Evolutionary conservation across 2,113 vertebrate genomes (phyloP).

Genomic region (Desmodus rotundus): DNA sequence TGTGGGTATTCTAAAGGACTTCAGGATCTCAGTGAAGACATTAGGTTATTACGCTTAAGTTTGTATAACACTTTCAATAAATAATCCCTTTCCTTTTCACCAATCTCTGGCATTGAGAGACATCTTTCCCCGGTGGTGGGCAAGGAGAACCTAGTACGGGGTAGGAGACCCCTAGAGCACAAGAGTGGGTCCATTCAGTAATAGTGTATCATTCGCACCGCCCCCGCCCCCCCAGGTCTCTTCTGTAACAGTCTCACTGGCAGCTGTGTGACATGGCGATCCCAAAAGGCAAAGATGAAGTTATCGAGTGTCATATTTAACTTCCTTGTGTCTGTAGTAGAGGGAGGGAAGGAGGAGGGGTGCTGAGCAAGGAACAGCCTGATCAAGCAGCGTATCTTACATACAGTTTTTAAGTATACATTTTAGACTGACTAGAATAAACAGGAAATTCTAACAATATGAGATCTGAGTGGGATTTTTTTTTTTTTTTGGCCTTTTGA

Average conservation of each 20-base stretch:
- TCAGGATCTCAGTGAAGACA: too few species aligned
- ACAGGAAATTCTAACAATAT: background rate
- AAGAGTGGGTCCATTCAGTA: too few species aligned
- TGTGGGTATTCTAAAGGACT: too few species aligned
- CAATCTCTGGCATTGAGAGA: too few species aligned
- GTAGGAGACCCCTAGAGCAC: too few species aligned
- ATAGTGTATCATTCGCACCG: too few species aligned
- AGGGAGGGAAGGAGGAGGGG: background rate
- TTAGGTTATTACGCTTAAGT: too few species aligned
- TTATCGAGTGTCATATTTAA: background rate
- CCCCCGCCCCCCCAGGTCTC: too few species aligned
- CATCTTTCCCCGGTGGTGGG: too few species aligned
- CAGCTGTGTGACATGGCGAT: background rate
- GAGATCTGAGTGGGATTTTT: background rate
- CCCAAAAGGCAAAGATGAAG: background rate
- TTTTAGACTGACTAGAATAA: conserved; percentile 5
- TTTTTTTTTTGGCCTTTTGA: background rate
- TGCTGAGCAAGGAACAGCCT: background rate
- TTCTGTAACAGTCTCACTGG: background rate
- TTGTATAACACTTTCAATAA: too few species aligned
- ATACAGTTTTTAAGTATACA: background rate
- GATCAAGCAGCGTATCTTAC: background rate
- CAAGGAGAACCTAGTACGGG: too few species aligned
- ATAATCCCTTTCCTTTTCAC: too few species aligned
- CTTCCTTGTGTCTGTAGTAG: background rate